Base-by-base conservation (phyloP, 2,113 vertebrate species). In the Gobius niger region DNA sequence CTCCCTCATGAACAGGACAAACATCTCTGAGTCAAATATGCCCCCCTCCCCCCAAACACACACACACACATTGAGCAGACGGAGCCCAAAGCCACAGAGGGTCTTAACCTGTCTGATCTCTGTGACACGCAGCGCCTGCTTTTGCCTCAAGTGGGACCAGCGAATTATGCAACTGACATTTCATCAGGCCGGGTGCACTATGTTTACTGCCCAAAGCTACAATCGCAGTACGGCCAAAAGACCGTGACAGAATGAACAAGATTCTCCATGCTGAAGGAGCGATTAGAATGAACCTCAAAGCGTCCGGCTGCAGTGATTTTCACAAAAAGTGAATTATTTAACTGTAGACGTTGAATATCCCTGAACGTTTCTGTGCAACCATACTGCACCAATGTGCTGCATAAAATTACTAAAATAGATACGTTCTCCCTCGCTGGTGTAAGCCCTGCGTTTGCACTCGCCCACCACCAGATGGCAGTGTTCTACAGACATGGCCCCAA, bases 91-190 rank as follows among this genome's bases (percentile, higher is more conserved):
- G 56, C 64, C 76, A 70, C 50, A 19, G 51, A 57, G 54, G 66
- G 67, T 78, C 70, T 57, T 77, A 75, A 83, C 71, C 81, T 79
- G 68, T 82, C 53, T 81, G 72, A 47, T 72, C 5, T n/a, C 67
- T 63, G 79, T 67, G 72, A 67, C 62, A 63, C 75, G 62, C 18
- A 16, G 63, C 53, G 6, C 24, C 61, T 62, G 57, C 65, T 44
- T 65, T 63, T 56, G 50, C 63, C 47, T 12, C 63, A 41, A 63
- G 57, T 71, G 65, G 60, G 65, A 42, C 70, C 16, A 3, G 62
- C n/a, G 70, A 69, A 75, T 89, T 87, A 82, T 65, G 73, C 82
- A 87, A 89, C 74, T 77, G 77, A 76, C 82, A 89, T 91, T 89
- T 88, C 14, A 62, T 42, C 11, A 34, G 44, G 9, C 59, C 19